Conservation (phyloP, 1,140 invertebrate species). For the Drosophila kohkoa region DNA sequence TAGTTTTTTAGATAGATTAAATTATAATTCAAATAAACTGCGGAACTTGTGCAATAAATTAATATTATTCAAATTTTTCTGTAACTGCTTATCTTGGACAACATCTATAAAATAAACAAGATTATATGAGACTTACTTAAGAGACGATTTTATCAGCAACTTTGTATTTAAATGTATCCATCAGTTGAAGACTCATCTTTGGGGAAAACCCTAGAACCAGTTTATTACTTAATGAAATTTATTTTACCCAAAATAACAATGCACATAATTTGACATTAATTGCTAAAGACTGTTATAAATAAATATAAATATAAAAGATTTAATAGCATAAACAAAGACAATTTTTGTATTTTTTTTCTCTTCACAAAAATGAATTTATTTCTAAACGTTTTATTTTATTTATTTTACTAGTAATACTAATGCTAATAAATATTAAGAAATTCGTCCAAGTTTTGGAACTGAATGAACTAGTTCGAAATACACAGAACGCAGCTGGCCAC, state of each 20-base stretch:
- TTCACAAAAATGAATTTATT: not conserved
- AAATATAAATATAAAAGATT: not conserved
- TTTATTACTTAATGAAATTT: slow-evolving; percentile 5
- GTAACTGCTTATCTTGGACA: not conserved
- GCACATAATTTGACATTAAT: slow-evolving; percentile 3
- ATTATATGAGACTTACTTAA: not conserved
- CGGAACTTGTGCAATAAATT: not conserved
- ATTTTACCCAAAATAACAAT: not conserved
- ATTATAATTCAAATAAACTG: not conserved
- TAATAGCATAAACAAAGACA: not conserved
- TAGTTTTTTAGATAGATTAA: not conserved
- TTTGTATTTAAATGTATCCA: slow-evolving; percentile 2
- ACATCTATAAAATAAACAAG: not conserved
- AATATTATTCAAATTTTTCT: not conserved
- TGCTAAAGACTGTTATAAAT: not conserved
- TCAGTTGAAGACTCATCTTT: not conserved
- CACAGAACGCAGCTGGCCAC: not conserved
- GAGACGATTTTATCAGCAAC: not conserved
- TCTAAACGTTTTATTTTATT: not conserved
- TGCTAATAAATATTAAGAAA: too few relatives aligned
- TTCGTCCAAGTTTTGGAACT: not conserved
- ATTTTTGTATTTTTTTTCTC: not conserved
- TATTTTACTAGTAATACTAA: too few relatives aligned
- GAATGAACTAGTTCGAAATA: slow-evolving; percentile 11
- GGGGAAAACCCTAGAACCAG: slow-evolving; percentile 10